These are phyloP conservation scores for Tragelaphus oryx DNA, from an alignment of 2,797 vertebrate species.

Conservation along the genomic window DNA sequence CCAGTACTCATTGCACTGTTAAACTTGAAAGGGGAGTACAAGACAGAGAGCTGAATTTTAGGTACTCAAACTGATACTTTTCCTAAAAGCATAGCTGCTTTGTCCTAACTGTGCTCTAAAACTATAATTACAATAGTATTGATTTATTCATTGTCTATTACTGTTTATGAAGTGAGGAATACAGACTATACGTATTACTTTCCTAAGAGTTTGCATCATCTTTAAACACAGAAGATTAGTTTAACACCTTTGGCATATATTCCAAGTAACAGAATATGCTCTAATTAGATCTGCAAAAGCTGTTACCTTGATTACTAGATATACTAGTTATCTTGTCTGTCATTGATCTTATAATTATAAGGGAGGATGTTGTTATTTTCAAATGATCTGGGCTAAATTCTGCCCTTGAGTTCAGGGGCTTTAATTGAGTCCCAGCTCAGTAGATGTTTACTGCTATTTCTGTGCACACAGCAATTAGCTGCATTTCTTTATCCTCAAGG, in stretches of 20 bases:
- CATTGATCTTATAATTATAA: conserved; percentile 69
- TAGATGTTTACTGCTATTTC: conserved; percentile 36
- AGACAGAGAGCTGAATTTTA: not conserved
- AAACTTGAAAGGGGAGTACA: not conserved
- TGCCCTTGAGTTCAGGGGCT: conserved; percentile 51
- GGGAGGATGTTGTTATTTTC: conserved; percentile 50
- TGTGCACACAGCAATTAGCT: conserved; percentile 49
- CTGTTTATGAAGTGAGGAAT: conserved; percentile 15
- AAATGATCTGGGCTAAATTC: conserved; percentile 58
- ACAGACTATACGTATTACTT: not conserved
- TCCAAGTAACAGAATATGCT: conserved; percentile 51
- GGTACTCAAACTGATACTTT: not conserved
- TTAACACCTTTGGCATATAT: conserved; percentile 58
- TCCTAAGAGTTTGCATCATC: conserved; percentile 42
- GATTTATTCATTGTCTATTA: not conserved
- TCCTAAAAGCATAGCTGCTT: not conserved
- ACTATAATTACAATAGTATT: not conserved
- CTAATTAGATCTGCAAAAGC: conserved; percentile 70
- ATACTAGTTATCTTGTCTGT: conserved; percentile 69
- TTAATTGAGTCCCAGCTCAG: conserved; percentile 32
- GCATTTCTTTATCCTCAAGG: conserved; percentile 30
- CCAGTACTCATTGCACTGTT: not conserved
- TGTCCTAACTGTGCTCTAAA: not conserved
- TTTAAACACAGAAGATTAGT: conserved; percentile 60
- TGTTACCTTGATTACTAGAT: conserved; percentile 70